Percentiles rank a stretch among this genome's conserved stretches.
These are phyloP conservation scores for Lucilia cuprina DNA, from an alignment of 1,140 invertebrate genomes.

Conservation along the genomic window DNA sequence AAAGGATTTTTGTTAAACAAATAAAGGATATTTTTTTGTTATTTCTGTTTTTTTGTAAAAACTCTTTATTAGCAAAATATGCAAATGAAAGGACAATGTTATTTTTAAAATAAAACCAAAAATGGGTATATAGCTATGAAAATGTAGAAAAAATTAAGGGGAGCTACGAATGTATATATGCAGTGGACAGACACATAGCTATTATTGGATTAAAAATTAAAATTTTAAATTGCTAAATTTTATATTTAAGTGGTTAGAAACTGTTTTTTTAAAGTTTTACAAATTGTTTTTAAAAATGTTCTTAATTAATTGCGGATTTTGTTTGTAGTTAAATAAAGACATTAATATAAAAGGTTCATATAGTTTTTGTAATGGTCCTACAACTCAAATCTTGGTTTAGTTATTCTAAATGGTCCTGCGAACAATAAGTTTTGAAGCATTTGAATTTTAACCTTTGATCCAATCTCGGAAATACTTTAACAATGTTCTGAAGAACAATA, in stretches of 20 bases:
- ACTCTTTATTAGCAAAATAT: neutral
- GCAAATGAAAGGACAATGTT: neutral
- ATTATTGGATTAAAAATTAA: neutral
- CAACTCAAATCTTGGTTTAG: too few species aligned
- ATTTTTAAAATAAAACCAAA: neutral
- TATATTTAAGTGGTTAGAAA: neutral
- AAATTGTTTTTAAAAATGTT: too few species aligned
- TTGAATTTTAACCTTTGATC: too few species aligned
- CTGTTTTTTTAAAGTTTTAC: too few species aligned
- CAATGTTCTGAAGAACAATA: too few species aligned
- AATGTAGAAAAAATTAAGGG: neutral
- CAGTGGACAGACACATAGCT: neutral
- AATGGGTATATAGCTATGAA: neutral
- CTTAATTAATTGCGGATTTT: too few species aligned
- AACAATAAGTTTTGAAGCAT: too few species aligned
- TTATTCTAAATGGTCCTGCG: too few species aligned
- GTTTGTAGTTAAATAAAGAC: too few species aligned
- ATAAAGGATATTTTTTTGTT: neutral
- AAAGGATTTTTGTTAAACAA: neutral
- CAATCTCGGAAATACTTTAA: too few species aligned
- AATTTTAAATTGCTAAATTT: neutral
- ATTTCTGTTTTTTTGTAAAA: neutral
- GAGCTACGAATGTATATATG: neutral
- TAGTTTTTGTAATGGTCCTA: too few species aligned
- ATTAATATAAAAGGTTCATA: too few species aligned